Evolutionary conservation across 1,140 invertebrate species (phyloP).

Genomic region (Leptopilina clavipes): DNA sequence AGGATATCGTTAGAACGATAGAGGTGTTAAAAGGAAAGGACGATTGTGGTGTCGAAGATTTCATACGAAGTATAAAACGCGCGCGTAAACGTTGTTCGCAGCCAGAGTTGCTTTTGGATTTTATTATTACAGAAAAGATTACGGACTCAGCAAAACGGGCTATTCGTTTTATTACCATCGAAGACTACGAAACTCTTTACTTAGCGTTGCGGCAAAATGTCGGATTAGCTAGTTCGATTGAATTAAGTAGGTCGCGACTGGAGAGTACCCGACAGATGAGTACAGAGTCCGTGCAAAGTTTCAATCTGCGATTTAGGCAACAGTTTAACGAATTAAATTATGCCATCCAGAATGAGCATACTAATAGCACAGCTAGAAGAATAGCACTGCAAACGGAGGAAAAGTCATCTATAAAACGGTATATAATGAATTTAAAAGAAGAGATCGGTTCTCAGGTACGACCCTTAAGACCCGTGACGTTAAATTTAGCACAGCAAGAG

Average conservation of each 20-base stretch:
- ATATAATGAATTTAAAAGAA: background rate
- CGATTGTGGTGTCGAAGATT: background rate
- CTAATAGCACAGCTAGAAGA: background rate
- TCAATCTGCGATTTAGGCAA: background rate
- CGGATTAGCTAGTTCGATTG: background rate
- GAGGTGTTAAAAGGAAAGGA: background rate
- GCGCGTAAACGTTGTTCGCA: background rate
- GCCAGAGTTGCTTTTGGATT: background rate
- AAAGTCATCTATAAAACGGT: background rate
- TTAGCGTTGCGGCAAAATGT: background rate
- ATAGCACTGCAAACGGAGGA: background rate
- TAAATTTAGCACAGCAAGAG: too few species aligned
- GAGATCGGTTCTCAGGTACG: background rate
- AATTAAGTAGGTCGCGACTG: background rate
- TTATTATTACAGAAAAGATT: background rate
- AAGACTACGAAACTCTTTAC: background rate
- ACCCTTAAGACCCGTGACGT: too few species aligned
- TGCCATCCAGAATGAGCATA: background rate
- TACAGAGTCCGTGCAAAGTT: background rate
- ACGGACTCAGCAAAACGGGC: background rate
- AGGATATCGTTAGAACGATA: background rate
- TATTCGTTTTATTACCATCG: background rate
- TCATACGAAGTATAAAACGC: background rate
- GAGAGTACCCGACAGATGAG: background rate
- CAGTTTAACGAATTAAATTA: background rate